Evolutionary conservation across 2,113 vertebrate genomes (phyloP).

Genomic region (Chiloscyllium plagiosum): DNA sequence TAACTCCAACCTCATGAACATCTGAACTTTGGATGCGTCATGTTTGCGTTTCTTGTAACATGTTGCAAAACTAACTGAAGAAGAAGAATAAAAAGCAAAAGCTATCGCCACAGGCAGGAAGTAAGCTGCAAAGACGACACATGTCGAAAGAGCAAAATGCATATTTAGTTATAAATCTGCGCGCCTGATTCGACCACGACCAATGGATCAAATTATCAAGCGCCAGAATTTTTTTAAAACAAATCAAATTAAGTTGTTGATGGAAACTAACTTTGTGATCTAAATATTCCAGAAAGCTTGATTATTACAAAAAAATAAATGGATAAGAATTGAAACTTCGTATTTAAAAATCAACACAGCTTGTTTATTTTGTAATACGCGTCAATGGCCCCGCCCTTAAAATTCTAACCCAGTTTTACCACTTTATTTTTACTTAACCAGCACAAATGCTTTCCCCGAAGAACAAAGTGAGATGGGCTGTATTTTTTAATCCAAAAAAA

Average conservation of each 20-base stretch:
- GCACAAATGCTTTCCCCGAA: background rate
- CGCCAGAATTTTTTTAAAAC: background rate
- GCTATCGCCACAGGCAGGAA: background rate
- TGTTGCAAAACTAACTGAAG: background rate
- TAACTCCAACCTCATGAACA: background rate
- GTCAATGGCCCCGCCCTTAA: background rate
- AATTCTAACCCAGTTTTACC: background rate
- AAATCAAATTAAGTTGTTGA: background rate
- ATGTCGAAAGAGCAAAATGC: background rate
- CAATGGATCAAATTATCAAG: background rate
- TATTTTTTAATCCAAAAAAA: no score
- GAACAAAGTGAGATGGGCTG: background rate
- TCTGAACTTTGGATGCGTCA: conserved; percentile 29
- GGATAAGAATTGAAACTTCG: background rate
- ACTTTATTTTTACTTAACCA: background rate
- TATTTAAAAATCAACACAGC: background rate
- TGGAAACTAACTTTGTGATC: background rate
- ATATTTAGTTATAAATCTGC: background rate
- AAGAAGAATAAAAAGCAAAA: background rate
- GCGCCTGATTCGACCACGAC: background rate
- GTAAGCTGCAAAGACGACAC: background rate
- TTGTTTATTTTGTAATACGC: background rate
- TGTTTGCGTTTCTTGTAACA: conserved; percentile 20
- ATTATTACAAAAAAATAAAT: background rate
- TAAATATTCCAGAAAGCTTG: background rate